Percentiles rank a stretch among this genome's conserved stretches.
Conservation (phyloP, 2,888 invertebrate species). For the Amphipoea oculea region DNA sequence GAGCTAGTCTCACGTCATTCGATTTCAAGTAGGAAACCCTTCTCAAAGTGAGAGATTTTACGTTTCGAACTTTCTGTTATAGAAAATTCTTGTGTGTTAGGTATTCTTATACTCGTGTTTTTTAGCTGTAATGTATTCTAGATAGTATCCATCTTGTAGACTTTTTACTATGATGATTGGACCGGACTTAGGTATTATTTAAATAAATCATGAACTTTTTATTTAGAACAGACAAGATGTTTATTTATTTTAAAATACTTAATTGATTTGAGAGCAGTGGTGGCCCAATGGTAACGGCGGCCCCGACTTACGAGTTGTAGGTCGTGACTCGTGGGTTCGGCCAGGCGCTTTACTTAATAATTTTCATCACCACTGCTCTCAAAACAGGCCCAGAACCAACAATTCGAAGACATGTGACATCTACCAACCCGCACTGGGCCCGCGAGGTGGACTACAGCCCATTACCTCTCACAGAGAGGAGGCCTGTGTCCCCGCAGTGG, state of each 20-base stretch:
- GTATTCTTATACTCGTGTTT: conserved; percentile 49
- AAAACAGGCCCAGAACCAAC: background rate
- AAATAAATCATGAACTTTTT: conserved; percentile 57
- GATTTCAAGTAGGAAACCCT: background rate
- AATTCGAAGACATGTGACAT: background rate
- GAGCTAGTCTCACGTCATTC: conserved; percentile 1
- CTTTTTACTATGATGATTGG: conserved; percentile 49
- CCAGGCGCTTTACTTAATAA: background rate
- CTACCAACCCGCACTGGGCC: background rate
- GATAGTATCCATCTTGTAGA: conserved; percentile 32
- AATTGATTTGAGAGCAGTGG: background rate
- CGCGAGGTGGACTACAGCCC: background rate
- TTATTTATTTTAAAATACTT: background rate
- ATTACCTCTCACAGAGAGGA: background rate
- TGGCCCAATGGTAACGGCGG: background rate
- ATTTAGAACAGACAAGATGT: background rate
- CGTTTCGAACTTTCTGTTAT: background rate
- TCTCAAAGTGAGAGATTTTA: background rate
- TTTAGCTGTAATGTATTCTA: conserved; percentile 49
- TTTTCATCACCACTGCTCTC: background rate
- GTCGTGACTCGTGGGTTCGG: background rate
- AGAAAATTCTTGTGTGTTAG: conserved; percentile 24
- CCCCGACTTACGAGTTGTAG: background rate
- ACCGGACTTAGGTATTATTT: conserved; percentile 55
- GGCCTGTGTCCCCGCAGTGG: background rate